These are phyloP conservation scores for Rotaria sp. DNA, from an alignment of 2,888 invertebrate species.

Conservation along the genomic window DNA sequence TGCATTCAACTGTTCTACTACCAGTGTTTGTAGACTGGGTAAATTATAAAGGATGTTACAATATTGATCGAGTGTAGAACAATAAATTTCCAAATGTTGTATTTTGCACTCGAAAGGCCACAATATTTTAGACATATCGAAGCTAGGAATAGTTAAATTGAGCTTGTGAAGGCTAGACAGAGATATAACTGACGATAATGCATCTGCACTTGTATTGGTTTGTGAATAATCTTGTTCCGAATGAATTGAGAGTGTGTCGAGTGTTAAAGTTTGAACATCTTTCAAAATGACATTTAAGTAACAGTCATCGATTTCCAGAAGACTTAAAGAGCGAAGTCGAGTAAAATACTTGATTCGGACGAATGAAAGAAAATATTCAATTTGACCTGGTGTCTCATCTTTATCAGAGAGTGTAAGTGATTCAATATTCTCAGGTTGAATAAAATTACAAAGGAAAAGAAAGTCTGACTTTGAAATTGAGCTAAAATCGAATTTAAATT, in stretches of 20 bases:
- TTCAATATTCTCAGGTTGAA: background rate
- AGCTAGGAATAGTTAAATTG: background rate
- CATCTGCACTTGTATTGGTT: background rate
- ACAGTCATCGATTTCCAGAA: background rate
- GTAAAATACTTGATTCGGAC: background rate
- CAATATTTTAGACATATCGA: background rate
- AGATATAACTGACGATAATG: background rate
- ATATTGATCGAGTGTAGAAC: background rate
- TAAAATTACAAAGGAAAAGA: background rate
- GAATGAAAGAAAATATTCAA: background rate
- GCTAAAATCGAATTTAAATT: background rate
- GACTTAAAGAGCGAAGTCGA: background rate
- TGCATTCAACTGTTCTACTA: background rate
- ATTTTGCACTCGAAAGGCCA: background rate
- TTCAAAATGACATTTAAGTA: background rate
- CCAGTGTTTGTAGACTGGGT: background rate
- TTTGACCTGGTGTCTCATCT: background rate
- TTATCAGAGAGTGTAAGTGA: background rate
- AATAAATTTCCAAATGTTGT: background rate
- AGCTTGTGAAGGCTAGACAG: background rate
- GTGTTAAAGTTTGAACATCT: background rate
- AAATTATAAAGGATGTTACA: background rate
- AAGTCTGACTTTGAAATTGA: background rate
- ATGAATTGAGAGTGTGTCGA: background rate
- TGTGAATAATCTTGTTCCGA: background rate